phyloP scores from a whole-genome alignment of 2,797 vertebrate species.

The Parambassis ranga region DNA sequence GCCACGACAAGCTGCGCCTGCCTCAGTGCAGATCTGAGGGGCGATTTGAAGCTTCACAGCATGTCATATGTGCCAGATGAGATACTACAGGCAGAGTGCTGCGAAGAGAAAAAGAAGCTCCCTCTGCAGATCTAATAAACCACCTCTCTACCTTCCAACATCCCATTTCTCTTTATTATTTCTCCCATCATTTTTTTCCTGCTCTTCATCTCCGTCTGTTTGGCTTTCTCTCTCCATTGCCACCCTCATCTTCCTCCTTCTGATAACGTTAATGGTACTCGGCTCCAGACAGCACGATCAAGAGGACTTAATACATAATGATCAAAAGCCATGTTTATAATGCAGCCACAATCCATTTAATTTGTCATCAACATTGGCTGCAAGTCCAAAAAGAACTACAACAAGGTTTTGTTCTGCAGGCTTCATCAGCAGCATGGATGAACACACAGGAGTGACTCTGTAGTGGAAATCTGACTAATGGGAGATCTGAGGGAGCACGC shows the following conservation, averaged over 20 bases:
- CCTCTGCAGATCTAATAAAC: constrained; percentile 3
- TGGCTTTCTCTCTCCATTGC: neutral
- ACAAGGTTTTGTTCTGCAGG: constrained; percentile 30
- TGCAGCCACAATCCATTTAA: neutral
- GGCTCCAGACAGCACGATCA: constrained; percentile 7
- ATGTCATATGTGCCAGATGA: constrained; percentile 16
- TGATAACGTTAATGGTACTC: constrained; percentile 4
- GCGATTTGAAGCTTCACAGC: constrained; percentile 20
- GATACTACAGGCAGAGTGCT: neutral
- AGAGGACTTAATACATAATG: constrained; percentile 2
- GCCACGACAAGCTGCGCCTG: constrained; percentile 7
- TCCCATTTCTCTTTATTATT: neutral
- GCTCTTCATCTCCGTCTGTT: constrained; percentile 11
- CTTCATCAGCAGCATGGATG: constrained; percentile 33
- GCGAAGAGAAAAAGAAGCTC: neutral
- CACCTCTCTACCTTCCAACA: neutral
- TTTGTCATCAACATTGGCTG: constrained; percentile 10
- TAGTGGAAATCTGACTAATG: constrained; percentile 53
- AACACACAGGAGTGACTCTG: constrained; percentile 36
- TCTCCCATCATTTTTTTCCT: neutral
- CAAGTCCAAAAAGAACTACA: constrained; percentile 4
- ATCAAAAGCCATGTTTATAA: constrained; percentile 29
- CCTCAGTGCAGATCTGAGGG: constrained; percentile 32
- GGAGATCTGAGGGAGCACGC: constrained; percentile 45
- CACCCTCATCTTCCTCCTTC: neutral